Conservation (phyloP, 1,140 invertebrate species). For the Linepithema humile region DNA sequence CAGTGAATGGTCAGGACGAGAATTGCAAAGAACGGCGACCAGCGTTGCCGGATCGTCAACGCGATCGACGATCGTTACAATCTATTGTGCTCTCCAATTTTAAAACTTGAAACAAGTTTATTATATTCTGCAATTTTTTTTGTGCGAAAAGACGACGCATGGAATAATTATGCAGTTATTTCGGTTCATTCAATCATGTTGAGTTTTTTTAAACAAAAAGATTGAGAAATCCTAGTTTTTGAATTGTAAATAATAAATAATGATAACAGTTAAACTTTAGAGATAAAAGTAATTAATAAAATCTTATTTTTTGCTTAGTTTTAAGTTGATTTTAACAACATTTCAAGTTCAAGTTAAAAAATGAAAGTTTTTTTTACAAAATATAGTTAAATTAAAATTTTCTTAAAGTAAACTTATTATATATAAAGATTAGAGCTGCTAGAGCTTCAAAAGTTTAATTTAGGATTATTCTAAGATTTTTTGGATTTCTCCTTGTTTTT, state of each 20-base stretch:
- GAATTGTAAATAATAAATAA: background rate
- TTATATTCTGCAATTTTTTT: background rate
- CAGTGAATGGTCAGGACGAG: background rate
- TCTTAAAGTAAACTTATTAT: too few species aligned
- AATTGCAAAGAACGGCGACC: slow-evolving; percentile 16
- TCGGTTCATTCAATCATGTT: background rate
- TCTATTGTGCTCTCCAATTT: background rate
- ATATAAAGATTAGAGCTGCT: too few species aligned
- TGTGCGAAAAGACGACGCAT: background rate
- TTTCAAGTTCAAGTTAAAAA: background rate
- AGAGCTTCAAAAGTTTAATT: too few species aligned
- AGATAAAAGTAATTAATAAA: background rate
- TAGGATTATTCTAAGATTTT: too few species aligned
- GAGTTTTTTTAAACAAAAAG: background rate
- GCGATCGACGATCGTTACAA: background rate
- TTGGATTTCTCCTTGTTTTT: too few species aligned
- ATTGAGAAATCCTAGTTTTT: background rate
- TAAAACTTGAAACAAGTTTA: background rate
- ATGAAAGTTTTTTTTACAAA: background rate
- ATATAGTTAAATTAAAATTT: background rate
- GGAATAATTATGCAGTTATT: background rate
- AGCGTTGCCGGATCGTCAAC: background rate
- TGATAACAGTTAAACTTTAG: background rate
- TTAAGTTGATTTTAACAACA: background rate
- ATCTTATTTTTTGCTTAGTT: background rate